phyloP scores from a whole-genome alignment of 2,113 vertebrate genomes.

The Cephalophus harveyi region DNA sequence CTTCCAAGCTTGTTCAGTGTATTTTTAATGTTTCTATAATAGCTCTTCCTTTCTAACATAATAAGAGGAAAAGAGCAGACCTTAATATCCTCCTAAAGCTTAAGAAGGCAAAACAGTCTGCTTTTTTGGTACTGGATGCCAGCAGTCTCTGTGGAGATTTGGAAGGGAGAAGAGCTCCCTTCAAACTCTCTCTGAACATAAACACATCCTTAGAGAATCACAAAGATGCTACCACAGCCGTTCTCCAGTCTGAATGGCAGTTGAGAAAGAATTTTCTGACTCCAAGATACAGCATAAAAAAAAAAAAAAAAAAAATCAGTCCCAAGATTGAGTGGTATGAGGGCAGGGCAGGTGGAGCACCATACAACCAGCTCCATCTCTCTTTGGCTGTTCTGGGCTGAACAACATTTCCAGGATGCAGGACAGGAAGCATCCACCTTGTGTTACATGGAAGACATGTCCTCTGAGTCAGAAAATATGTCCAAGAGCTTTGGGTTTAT shows the following conservation, averaged over 20 bases:
- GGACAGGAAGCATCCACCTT: background rate
- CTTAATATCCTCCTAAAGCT: background rate
- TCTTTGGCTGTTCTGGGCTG: background rate
- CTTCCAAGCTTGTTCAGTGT: background rate
- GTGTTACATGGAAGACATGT: background rate
- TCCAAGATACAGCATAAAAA: background rate
- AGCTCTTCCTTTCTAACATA: background rate
- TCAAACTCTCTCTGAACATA: background rate
- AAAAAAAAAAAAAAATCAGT: background rate
- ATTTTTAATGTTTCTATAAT: background rate
- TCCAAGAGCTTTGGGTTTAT: constrained; percentile 10
- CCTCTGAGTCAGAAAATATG: background rate
- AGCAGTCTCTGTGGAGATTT: background rate
- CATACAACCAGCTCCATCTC: background rate
- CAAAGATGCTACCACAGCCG: background rate
- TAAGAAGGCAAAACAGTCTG: background rate
- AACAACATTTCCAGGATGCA: background rate
- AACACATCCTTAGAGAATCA: background rate
- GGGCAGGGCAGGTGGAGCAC: accelerated
- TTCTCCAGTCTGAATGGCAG: background rate
- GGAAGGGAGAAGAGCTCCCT: background rate
- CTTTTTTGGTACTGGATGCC: background rate
- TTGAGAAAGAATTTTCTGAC: background rate
- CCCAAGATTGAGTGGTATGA: background rate
- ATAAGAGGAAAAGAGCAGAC: background rate